Evolutionary conservation across 2,797 vertebrate genomes (phyloP), one percentile per base, ranked within the genome.

Genomic region (Neosilurus mollespiculum): DNA sequence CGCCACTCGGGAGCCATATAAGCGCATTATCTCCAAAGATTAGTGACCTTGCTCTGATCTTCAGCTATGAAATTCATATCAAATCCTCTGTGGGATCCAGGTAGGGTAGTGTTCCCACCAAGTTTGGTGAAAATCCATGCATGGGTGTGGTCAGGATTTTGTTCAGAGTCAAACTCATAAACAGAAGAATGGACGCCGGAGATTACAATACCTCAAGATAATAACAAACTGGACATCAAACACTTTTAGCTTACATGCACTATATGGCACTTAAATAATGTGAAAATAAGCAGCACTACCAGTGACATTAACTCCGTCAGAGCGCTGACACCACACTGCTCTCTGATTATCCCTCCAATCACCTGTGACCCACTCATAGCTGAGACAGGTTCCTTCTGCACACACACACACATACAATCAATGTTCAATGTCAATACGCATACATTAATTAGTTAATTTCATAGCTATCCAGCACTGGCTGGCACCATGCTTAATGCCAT

Each of bases 241-340:
- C 16, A 14, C 6, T 2, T 4, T 71, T n/a, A 2, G 26, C 34
- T 5, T 20, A 24, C 18, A 3, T 10, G 10, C 4, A n/a, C 11
- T 15, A 34, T 61, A 77, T 59, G 20, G n/a, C n/a, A 16, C 51
- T 30, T 54, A n/a, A 77, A 77, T 61, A 77, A 49, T 77, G 20
- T 61, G 2, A 3, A 65, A 65, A 82, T 53, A 15, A 15, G n/a
- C n/a, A 49, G 14, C 66, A 66, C 8, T 58, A 97, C 96, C 96
- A 90, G 96, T 96, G 86, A 96, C 95, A 10, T 96, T 97, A 53
- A 95, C 9, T 4, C 95, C 95, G 75, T 97, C 96, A 0, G 96
- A 96, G 78, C 96, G 95, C 78, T 95, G 94, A 77, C 96, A 97
- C 96, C 96, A 97, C 81, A 96, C 96, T 0, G 87, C 87, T 72